Percentiles rank a stretch among this genome's conserved stretches.
These are phyloP conservation scores for Vicugna pacos DNA, from an alignment of 2,113 vertebrate genomes.

Conservation along the genomic window DNA sequence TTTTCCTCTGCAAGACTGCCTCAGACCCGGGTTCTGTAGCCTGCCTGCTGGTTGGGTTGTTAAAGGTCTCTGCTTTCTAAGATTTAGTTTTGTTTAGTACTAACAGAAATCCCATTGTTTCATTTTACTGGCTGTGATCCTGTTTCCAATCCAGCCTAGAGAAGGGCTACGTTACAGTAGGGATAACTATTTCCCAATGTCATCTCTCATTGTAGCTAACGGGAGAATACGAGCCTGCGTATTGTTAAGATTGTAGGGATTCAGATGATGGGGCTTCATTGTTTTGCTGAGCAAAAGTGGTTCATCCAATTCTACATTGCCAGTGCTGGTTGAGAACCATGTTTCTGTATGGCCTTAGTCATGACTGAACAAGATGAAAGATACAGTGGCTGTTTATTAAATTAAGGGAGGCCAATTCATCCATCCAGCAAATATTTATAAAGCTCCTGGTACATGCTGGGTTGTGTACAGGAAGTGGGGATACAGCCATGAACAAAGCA, in stretches of 20 bases:
- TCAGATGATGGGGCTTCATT: slow-evolving; percentile 46
- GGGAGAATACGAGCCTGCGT: slow-evolving; percentile 17
- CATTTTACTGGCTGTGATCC: slow-evolving; percentile 23
- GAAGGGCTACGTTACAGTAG: slow-evolving; percentile 34
- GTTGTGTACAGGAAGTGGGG: not conserved
- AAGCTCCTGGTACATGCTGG: not conserved
- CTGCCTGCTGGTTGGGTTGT: not conserved
- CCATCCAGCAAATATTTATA: slow-evolving; percentile 3
- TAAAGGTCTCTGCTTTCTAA: slow-evolving; percentile 46
- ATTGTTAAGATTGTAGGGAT: slow-evolving; percentile 48
- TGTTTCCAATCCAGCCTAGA: slow-evolving; percentile 15
- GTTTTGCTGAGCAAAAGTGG: slow-evolving; percentile 53
- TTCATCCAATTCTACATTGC: slow-evolving; percentile 48
- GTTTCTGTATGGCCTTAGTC: slow-evolving; percentile 1
- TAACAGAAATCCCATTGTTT: slow-evolving; percentile 70
- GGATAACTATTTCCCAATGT: slow-evolving; percentile 60
- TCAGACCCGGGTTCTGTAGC: not conserved
- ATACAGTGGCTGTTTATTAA: slow-evolving; percentile 47
- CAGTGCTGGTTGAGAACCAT: slow-evolving; percentile 53
- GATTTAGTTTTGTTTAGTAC: slow-evolving; percentile 67
- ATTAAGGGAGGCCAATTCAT: slow-evolving; percentile 4
- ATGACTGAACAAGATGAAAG: slow-evolving; percentile 60
- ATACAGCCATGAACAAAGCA: not conserved
- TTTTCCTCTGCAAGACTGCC: not conserved
- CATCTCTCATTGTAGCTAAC: slow-evolving; percentile 72